Evolutionary conservation across 2,113 vertebrate genomes (phyloP), one percentile per base, ranked within the genome.

Genomic region (Eubucco bourcierii): DNA sequence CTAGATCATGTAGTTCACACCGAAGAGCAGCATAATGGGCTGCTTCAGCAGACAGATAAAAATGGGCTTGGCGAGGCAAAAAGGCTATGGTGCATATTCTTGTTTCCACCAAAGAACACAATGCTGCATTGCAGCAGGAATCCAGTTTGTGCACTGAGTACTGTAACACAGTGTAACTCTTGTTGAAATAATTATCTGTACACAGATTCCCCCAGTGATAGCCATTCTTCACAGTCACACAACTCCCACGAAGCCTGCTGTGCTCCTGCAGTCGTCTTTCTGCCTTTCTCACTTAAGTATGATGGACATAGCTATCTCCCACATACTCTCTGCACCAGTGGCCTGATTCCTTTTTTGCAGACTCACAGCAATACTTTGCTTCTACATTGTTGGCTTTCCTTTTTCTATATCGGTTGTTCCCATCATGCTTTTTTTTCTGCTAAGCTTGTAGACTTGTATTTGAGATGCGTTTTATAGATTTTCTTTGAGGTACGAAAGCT

Each of bases 121-220:
- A 20, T 83, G 76, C 81, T 95, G 94, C 95, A 95, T 94, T 96
- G 96, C 95, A 96, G 90, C 82, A 90, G 56, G 65, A 92, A 80
- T 95, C 92, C 61, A 61, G 67, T 50, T 79, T 75, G 61, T 92
- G 85, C 80, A 74, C 7, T 39, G 60, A 50, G 31, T 65, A n/a
- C 58, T 78, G 78, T 92, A 89, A 82, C 60, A 64, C 28, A 25
- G 29, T 44, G 75, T 72, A 83, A 71, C 53, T 71, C 47, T 72
- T 58, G 31, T 58, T 78, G 70, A 75, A 94, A 77, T 92, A 85
- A 87, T 94, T 71, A 72, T 77, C 76, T 46, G 44, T 71, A 64
- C 90, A 78, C 60, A 87, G 81, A 78, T 91, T 89, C n/a, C 59
- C 12, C 25, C 72, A 61, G 55, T 0, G 10, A 74, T 78, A 71